Base-by-base conservation (phyloP, 1,140 invertebrate species). In the Venturia canescens region DNA sequence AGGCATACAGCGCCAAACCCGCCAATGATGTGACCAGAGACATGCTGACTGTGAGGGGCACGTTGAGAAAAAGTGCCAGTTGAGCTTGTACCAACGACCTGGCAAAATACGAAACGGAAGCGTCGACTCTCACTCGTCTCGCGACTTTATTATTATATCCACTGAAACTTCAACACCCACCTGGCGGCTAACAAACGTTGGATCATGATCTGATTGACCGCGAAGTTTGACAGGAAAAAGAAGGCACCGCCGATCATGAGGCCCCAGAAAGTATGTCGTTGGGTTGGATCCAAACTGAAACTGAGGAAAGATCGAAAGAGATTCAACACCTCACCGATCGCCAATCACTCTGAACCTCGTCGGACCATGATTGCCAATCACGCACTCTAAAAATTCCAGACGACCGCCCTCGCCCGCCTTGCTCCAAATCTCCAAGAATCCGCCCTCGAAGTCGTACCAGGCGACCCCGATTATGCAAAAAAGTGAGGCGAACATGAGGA, bases 211-310 rank as follows among this genome's bases (percentile, higher is more conserved):
- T 98, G 97, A 88, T 97, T 98, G 0, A 97, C 95, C 0, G 94
- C 97, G 89, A 97, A 97, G 0, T 97, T 87, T 1, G 96, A 94
- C 11, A 96, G 87, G 89, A 94, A 97, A 0, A 95, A 95, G 84
- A 96, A 94, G 23, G 93, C 91, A 0, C 96, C 96, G 0, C 97
- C 97, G 50, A 97, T 90, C 0, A 94, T 84, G n/a, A 97, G 90
- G 7, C 94, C 92, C 93, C 96, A 97, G 87, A 96, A 94, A 0
- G 95, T 95, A 84, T 97, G 96, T 2, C 96, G 91, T 3, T 94
- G 91, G 1, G 94, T 95, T 3, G 96, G 96, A 91, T 98, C 95
- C 0, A 93, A 57, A 66, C 79, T 80, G 90, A 89, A 93, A 84
- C 94, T 94, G 11, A 6, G 13, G 23, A 63, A 26, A 63, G 1